phyloP scores from a whole-genome alignment of 2,888 invertebrate species.

The Dasypolia templi region DNA sequence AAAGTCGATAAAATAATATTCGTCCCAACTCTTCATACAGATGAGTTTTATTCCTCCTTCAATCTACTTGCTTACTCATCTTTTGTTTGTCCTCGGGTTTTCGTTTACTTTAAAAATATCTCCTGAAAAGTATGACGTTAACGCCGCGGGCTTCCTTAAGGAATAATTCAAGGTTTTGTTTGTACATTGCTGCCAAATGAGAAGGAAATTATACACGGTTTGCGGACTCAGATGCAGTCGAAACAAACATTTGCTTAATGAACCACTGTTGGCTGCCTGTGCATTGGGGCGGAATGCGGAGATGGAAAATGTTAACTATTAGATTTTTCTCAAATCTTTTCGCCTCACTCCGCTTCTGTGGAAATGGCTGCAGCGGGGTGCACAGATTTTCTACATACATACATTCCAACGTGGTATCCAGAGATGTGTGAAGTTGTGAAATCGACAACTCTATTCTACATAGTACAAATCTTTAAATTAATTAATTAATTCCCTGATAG shows the following conservation, averaged over 20 bases:
- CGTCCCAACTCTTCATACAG: background rate
- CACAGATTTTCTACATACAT: background rate
- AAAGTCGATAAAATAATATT: background rate
- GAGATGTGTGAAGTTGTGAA: background rate
- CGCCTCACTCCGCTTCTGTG: background rate
- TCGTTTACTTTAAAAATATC: constrained; percentile 31
- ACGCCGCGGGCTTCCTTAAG: constrained; percentile 23
- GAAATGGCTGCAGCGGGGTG: no score
- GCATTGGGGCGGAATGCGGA: background rate
- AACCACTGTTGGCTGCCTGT: constrained; percentile 21
- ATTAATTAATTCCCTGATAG: background rate
- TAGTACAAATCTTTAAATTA: background rate
- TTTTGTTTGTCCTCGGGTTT: constrained; percentile 13
- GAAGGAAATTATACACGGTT: constrained; percentile 27
- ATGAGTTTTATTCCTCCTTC: background rate
- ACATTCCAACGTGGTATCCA: background rate
- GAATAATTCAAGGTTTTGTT: constrained; percentile 38
- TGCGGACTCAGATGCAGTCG: constrained; percentile 39
- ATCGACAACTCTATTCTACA: background rate
- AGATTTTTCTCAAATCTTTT: background rate
- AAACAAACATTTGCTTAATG: constrained; percentile 37
- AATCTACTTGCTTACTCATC: constrained; percentile 12
- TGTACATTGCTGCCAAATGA: constrained; percentile 34
- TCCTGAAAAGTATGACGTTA: constrained; percentile 20
- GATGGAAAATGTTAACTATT: background rate